phyloP scores from a whole-genome alignment of 2,113 vertebrate species.

The Talpa occidentalis region DNA sequence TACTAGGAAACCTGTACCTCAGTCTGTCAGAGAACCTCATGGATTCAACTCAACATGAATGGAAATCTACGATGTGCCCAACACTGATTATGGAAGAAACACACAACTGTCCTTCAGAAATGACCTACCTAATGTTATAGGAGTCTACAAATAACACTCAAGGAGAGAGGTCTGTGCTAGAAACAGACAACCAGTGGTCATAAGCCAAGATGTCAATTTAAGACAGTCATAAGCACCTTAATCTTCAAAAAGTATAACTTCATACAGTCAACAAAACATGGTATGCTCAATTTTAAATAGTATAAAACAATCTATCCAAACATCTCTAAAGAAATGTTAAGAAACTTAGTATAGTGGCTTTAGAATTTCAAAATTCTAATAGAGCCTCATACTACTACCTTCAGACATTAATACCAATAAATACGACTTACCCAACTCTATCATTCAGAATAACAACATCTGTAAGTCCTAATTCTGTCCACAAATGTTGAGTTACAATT shows the following conservation, averaged over 20 bases:
- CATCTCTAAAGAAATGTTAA: neutral
- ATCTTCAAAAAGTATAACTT: neutral
- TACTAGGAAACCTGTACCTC: neutral
- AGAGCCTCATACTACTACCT: neutral
- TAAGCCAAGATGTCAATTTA: neutral
- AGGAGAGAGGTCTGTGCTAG: neutral
- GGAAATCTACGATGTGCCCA: neutral
- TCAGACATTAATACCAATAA: constrained; percentile 14
- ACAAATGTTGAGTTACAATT: neutral
- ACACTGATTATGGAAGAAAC: neutral
- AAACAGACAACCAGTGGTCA: neutral
- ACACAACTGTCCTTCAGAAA: neutral
- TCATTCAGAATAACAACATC: neutral
- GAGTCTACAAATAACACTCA: neutral
- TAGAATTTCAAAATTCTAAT: constrained; percentile 20
- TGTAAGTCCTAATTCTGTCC: neutral
- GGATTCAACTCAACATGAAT: neutral
- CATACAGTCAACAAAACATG: neutral
- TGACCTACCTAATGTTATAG: neutral
- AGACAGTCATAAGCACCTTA: neutral
- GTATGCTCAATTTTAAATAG: neutral
- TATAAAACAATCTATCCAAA: neutral
- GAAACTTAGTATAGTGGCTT: neutral
- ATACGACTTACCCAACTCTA: neutral
- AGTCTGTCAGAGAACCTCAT: neutral